Conservation (phyloP, 2,113 vertebrate species). For the Serinus canaria region DNA sequence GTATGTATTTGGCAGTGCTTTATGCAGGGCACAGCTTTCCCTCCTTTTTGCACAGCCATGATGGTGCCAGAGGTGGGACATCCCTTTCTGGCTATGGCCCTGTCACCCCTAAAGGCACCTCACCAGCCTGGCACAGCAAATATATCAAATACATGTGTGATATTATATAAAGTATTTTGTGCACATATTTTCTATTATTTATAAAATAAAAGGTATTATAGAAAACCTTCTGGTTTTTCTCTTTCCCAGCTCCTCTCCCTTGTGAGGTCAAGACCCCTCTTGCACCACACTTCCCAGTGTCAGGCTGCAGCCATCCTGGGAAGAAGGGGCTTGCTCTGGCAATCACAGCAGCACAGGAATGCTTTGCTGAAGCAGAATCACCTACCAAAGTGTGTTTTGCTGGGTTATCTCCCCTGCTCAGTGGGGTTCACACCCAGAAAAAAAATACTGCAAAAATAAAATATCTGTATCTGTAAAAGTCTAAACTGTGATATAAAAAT, state of each 20-base stretch:
- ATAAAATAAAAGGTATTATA: neutral
- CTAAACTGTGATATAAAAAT: neutral
- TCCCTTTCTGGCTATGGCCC: neutral
- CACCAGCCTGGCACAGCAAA: neutral
- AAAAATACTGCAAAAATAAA: neutral
- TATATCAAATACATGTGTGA: neutral
- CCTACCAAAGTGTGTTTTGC: neutral
- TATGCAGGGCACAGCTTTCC: neutral
- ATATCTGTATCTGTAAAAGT: neutral
- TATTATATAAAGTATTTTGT: too few species aligned
- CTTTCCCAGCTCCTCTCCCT: rapidly evolving
- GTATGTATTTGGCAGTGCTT: neutral
- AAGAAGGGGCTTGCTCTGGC: neutral
- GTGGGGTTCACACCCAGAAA: neutral
- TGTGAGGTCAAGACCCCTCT: neutral
- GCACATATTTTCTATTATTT: too few species aligned
- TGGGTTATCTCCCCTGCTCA: neutral
- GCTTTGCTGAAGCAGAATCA: neutral
- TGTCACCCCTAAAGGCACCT: neutral
- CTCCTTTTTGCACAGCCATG: neutral
- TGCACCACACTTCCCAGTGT: neutral
- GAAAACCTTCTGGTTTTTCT: neutral
- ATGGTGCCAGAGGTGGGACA: rapidly evolving
- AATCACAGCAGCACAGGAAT: neutral
- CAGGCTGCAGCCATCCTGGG: neutral